These are phyloP conservation scores for Morbakka virulenta DNA, from an alignment of 30 jellyfish, hydroid and myxozoan genomes.

Conservation along the genomic window DNA sequence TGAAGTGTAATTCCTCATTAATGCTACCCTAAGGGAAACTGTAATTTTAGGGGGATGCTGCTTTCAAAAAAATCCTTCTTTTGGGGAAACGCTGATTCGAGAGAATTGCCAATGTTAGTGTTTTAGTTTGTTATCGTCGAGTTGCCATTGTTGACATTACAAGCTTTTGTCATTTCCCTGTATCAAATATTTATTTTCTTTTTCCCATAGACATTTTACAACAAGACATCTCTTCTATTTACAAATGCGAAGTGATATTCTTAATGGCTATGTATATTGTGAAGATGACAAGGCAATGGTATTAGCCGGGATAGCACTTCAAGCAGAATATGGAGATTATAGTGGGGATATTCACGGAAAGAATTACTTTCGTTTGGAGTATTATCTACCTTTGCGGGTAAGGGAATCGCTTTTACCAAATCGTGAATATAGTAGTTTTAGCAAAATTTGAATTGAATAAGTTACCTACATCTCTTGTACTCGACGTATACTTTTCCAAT, in stretches of 20 bases:
- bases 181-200: neutral
- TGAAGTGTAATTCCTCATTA: too few relatives aligned
- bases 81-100: too few relatives aligned
- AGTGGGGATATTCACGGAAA: slow-evolving; percentile 47
- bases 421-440: too few relatives aligned
- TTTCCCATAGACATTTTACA: slow-evolving; percentile 48
- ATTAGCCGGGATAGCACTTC: slow-evolving; percentile 76
- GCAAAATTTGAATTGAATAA: too few relatives aligned
- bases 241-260: slow-evolving; percentile 66
- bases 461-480: too few relatives aligned
- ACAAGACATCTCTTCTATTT: slow-evolving; percentile 72
- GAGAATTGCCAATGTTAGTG: neutral
- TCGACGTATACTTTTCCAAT: too few relatives aligned
- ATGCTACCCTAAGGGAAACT: too few relatives aligned
- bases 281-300: slow-evolving; percentile 61
- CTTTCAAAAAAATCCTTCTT: too few relatives aligned
- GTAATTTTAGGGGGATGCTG: too few relatives aligned
- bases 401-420: too few relatives aligned
- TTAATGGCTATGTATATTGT: slow-evolving; percentile 59
- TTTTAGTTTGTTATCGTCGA: neutral
- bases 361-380: slow-evolving; percentile 57
- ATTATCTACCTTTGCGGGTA: slow-evolving; percentile 78
- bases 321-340: slow-evolving; percentile 77
- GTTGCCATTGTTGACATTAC: neutral
- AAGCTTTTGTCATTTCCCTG: neutral